phyloP scores from a whole-genome alignment of 2,888 invertebrate genomes.

The Achlya flavicornis region DNA sequence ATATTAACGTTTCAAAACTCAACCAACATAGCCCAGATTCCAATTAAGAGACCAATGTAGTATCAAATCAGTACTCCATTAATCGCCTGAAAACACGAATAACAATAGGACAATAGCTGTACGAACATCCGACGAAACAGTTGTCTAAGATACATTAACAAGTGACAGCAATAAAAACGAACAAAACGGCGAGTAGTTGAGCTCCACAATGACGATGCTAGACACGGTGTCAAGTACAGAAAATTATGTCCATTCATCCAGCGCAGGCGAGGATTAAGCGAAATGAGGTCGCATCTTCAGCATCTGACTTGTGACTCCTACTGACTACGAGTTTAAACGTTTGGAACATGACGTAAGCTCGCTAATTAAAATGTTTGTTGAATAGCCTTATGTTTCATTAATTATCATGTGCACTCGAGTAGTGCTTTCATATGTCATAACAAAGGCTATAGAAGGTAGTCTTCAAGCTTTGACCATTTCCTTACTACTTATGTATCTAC shows the following conservation, averaged over 20 bases:
- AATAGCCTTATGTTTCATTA: neutral
- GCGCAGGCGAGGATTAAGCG: slow-evolving; percentile 72
- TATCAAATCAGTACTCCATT: neutral
- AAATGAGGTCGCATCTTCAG: slow-evolving; percentile 75
- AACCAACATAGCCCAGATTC: neutral
- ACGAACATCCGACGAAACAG: slow-evolving; percentile 33
- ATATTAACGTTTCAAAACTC: no score
- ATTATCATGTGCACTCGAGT: no score
- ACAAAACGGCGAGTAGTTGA: slow-evolving; percentile 63
- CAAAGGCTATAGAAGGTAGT: no score
- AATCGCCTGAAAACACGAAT: neutral
- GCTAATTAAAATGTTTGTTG: slow-evolving; percentile 57
- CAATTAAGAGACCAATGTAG: neutral
- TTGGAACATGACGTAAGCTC: slow-evolving; percentile 51
- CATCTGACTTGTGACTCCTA: slow-evolving; percentile 56
- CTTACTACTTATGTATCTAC: no score
- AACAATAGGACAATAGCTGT: slow-evolving; percentile 30
- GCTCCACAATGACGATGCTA: slow-evolving; percentile 68
- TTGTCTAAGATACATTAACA: slow-evolving; percentile 46
- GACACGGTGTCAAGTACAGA: slow-evolving; percentile 80
- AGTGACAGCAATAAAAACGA: slow-evolving; percentile 71
- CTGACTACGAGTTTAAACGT: slow-evolving; percentile 63
- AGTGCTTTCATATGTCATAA: no score
- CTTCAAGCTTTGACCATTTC: no score
- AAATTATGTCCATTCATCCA: slow-evolving; percentile 82